A percentile compares a stretch with the other conserved stretches of the same genome.
Evolutionary conservation across 2,113 vertebrate genomes (phyloP).

Genomic region (Butorides virescens): DNA sequence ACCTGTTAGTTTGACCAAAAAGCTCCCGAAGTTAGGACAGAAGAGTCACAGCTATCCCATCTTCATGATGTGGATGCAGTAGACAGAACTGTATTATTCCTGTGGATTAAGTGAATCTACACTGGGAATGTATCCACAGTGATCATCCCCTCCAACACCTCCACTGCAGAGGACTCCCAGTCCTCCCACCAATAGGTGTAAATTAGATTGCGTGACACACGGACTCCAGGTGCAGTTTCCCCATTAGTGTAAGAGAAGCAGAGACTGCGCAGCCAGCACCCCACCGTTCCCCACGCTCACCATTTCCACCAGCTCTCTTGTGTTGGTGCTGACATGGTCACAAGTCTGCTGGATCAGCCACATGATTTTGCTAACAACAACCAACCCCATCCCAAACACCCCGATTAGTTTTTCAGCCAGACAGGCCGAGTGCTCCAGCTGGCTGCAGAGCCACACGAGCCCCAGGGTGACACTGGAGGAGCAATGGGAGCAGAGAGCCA

Average conservation of each 20-base stretch:
- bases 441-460: not conserved
- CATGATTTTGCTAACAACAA: not conserved
- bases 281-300: not conserved
- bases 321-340: not conserved
- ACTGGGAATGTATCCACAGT: not conserved
- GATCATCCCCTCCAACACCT: not conserved
- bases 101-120: not conserved
- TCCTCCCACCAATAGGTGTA: fast-evolving
- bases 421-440: not conserved
- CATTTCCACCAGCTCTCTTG: not conserved
- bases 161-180: not conserved
- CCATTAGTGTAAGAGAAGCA: not conserved
- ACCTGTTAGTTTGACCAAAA: not conserved
- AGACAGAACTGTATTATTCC: not conserved
- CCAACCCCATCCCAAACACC: not conserved
- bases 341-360: not conserved
- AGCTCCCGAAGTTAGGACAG: not conserved
- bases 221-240: not conserved
- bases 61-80: not conserved
- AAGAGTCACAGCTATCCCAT: not conserved
- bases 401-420: not conserved
- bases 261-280: fast-evolving
- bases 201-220: not conserved
- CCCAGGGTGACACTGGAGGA: not conserved
- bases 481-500: fast-evolving